phyloP scores from a whole-genome alignment of 1,140 invertebrate genomes.

The Cecropterus lyciades region DNA sequence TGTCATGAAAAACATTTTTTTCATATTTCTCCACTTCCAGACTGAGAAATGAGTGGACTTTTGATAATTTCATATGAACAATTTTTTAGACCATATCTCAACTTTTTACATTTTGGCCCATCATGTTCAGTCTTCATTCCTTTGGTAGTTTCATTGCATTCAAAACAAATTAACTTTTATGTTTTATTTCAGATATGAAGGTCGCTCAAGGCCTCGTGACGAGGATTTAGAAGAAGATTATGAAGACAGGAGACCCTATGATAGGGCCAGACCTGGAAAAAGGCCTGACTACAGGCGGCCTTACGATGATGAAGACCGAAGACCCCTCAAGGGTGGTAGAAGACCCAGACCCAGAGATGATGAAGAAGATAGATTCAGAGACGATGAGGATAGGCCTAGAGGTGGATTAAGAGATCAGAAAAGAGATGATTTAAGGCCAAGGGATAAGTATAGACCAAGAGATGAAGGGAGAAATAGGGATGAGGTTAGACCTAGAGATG shows the following conservation, averaged over 20 bases:
- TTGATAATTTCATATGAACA: too few species aligned
- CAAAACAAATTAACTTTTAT: too few species aligned
- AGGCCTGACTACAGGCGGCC: conserved; percentile 52
- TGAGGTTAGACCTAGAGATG: conserved; percentile 41
- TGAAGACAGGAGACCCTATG: conserved; percentile 68
- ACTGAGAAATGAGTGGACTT: too few species aligned
- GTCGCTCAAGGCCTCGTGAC: conserved; percentile 68
- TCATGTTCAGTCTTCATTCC: too few species aligned
- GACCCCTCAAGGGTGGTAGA: conserved; percentile 62
- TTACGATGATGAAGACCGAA: conserved; percentile 69
- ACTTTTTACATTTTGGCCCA: too few species aligned
- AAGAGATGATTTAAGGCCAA: conserved; percentile 52
- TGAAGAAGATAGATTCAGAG: conserved; percentile 47
- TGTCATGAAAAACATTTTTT: too few species aligned
- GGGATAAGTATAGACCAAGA: conserved; percentile 49
- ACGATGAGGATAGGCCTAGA: conserved; percentile 37
- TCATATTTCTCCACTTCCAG: too few species aligned
- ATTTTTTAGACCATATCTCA: too few species aligned
- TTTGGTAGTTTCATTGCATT: too few species aligned
- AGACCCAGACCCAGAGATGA: conserved; percentile 56
- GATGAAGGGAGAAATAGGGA: conserved; percentile 44
- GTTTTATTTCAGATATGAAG: conserved; percentile 78
- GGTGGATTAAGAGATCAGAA: conserved; percentile 53
- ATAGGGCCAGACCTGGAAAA: conserved; percentile 58
- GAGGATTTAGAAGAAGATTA: conserved; percentile 80